Conservation (phyloP, 1,140 invertebrate species). For the Lamellibrachia luymesi region DNA sequence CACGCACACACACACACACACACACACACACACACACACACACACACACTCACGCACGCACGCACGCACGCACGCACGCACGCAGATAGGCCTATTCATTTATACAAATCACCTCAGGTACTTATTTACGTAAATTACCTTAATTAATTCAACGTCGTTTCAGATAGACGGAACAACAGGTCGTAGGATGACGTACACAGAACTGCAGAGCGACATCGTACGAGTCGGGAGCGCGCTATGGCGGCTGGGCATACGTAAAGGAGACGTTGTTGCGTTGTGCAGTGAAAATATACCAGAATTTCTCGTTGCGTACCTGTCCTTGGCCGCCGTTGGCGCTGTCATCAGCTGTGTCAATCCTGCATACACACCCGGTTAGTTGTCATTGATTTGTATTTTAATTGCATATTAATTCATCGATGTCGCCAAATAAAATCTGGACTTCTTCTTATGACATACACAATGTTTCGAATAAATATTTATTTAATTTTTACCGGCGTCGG, state of each 20-base stretch:
- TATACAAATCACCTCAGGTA: no score
- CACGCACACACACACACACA: no score
- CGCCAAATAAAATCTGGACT: no score
- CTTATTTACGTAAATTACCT: no score
- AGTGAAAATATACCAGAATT: conserved; percentile 79
- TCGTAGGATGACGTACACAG: conserved; percentile 68
- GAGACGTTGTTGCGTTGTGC: conserved; percentile 71
- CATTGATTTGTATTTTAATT: not conserved
- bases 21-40: no score
- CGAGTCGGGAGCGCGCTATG: conserved; percentile 70
- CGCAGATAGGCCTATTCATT: no score
- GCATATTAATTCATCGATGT: not conserved
- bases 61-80: no score
- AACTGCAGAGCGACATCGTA: conserved; percentile 65
- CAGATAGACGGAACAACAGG: conserved; percentile 64
- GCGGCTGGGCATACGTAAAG: conserved; percentile 60
- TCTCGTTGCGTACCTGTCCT: conserved; percentile 67
- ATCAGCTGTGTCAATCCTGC: conserved; percentile 77
- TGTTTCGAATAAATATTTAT: no score
- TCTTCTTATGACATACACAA: no score
- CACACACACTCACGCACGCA: no score
- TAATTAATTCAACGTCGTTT: not conserved
- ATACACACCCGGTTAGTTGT: conserved; percentile 70
- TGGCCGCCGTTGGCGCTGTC: conserved; percentile 68
- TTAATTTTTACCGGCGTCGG: no score